Conservation (phyloP, 2,888 invertebrate species). For the Phasia obesa region DNA sequence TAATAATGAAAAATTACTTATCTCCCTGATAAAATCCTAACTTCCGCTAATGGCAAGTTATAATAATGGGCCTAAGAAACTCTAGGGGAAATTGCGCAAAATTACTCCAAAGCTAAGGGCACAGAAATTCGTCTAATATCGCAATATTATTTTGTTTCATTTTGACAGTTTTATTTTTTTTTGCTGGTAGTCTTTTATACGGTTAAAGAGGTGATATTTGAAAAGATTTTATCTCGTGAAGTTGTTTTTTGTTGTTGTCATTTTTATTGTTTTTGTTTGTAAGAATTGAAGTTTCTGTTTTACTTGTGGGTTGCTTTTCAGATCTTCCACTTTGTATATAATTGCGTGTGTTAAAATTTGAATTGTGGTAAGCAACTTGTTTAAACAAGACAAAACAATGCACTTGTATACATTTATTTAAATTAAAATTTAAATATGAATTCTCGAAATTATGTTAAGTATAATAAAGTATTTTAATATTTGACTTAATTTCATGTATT, state of each 20-base stretch:
- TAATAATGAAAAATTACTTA: too few relatives aligned
- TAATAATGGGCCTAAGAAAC: too few relatives aligned
- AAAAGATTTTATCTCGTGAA: conserved; percentile 38
- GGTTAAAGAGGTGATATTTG: conserved; percentile 23
- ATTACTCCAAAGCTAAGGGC: too few relatives aligned
- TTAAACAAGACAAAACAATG: neutral
- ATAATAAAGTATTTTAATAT: neutral
- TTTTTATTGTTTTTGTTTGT: neutral
- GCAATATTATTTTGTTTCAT: neutral
- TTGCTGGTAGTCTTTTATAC: conserved; percentile 13
- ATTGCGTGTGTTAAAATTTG: conserved; percentile 30
- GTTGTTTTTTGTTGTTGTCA: neutral
- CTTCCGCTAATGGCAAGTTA: too few relatives aligned
- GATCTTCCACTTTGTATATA: conserved; percentile 2
- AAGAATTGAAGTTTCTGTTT: conserved; percentile 12
- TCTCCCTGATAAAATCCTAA: too few relatives aligned
- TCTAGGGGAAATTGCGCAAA: too few relatives aligned
- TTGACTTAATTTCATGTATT: too few relatives aligned
- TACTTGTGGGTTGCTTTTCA: conserved; percentile 34
- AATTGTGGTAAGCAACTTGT: conserved; percentile 10
- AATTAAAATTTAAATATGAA: neutral
- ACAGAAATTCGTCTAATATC: conserved; percentile 3
- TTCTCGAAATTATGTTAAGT: neutral
- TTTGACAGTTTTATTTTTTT: conserved; percentile 13
- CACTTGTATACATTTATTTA: neutral